Percentiles rank a stretch among this genome's conserved stretches.
phyloP scores from a whole-genome alignment of 2,797 vertebrate species.

The Hafferia zeledoni region DNA sequence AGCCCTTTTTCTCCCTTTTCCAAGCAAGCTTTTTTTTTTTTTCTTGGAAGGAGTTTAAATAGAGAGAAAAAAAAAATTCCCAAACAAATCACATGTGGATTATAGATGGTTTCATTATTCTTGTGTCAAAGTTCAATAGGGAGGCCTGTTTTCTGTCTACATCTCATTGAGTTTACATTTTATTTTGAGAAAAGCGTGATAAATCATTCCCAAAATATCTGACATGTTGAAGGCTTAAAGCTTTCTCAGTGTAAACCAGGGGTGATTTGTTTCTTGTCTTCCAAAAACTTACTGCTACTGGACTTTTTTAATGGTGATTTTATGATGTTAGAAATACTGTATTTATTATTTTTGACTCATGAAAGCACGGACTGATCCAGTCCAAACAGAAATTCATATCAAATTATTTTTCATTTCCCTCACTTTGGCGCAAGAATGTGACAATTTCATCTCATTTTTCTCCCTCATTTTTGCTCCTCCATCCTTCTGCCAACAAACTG shows the following conservation, averaged over 20 bases:
- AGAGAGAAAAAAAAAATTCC: not conserved
- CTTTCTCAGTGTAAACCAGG: slow-evolving; percentile 28
- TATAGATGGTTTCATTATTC: slow-evolving; percentile 29
- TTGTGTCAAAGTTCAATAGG: slow-evolving; percentile 6
- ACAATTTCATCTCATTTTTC: not conserved
- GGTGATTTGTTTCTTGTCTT: not conserved
- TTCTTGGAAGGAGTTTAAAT: not conserved
- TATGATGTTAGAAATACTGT: not conserved
- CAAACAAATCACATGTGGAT: slow-evolving; percentile 21
- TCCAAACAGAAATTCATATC: slow-evolving; percentile 21
- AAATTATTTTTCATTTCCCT: slow-evolving; percentile 1
- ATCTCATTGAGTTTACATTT: slow-evolving; percentile 23
- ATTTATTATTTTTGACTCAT: slow-evolving; percentile 44
- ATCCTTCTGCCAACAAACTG: not conserved
- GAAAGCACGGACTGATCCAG: not conserved
- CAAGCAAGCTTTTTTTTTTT: not conserved
- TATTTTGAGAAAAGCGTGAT: slow-evolving; percentile 27
- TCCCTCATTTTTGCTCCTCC: not conserved
- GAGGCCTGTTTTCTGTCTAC: slow-evolving; percentile 50
- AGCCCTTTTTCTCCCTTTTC: not conserved
- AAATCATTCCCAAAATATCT: slow-evolving; percentile 44
- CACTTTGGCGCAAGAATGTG: not conserved
- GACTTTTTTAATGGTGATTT: not conserved
- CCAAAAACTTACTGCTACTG: slow-evolving; percentile 30
- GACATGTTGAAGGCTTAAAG: slow-evolving; percentile 32